Evolutionary conservation across 2,113 vertebrate genomes (phyloP), one percentile per base, ranked within the genome.

Genomic region (Myotis brandtii): DNA sequence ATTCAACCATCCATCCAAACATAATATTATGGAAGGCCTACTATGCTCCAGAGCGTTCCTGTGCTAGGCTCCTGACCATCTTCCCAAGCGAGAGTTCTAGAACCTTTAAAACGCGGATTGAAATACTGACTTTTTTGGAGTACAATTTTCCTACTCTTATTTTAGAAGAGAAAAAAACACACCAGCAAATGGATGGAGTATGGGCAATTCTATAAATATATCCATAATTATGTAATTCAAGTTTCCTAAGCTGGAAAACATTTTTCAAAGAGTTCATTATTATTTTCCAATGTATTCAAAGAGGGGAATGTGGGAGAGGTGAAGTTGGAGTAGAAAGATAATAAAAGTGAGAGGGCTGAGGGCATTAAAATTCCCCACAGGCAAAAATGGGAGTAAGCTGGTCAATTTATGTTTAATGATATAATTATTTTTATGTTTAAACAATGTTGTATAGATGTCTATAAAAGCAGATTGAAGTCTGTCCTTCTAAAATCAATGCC

Each of bases 401-500:
- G 9, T 18, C 59, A 50, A 40, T 52, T 89, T 62, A 56, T 40
- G 86, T 95, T 95, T 87, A 81, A 46, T 34, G 37, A 32, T 1
- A 70, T 20, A 30, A 16, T 30, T 75, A 37, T 17, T 43, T 77
- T 64, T n/a, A n/a, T 52, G 21, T 59, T 89, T 85, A 9, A 48
- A 84, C 67, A 37, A 1, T 52, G 56, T 25, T 48, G 83, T 23
- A 54, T 0, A 25, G n/a, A 25, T 62, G 27, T 10, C 27, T 43
- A 87, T 66, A 64, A 86, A 87, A 48, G 37, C 23, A 70, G 50
- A 52, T 6, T 2, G 25, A 56, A 90, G 34, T 21, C 6, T 11
- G 34, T 18, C 11, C 1, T 91, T 86, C 91, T 94, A 89, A 86
- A 95, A 81, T 66, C 46, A 90, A 40, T 52, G 50, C 85, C 79